A percentile compares a stretch with the other conserved stretches of the same genome.
Evolutionary conservation across 1,140 invertebrate genomes (phyloP).

Genomic region (Tetramorium parvispinum): DNA sequence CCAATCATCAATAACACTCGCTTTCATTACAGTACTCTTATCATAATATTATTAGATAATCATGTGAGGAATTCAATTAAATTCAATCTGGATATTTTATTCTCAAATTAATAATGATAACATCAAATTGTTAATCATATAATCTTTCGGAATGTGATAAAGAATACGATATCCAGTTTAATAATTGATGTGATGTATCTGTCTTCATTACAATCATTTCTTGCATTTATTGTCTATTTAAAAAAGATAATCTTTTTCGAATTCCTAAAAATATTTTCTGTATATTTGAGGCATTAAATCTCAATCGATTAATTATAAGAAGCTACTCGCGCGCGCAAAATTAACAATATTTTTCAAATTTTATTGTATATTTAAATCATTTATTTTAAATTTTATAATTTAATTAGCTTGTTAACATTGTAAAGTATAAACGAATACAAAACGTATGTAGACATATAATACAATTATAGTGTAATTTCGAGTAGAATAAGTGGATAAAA

Average conservation of each 20-base stretch:
- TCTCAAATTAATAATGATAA: not conserved
- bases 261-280: not conserved
- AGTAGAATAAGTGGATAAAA: slow-evolving; percentile 40
- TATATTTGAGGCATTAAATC: not conserved
- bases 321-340: no score
- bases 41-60: not conserved
- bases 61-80: not conserved
- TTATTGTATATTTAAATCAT: not conserved
- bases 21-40: not conserved
- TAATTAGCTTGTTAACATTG: not conserved
- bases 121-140: not conserved
- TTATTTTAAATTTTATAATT: slow-evolving; percentile 4
- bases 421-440: not conserved
- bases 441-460: not conserved
- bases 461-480: not conserved
- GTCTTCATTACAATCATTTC: not conserved
- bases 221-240: not conserved
- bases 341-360: not conserved
- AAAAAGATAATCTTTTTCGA: not conserved
- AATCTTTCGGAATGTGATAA: not conserved
- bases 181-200: slow-evolving; percentile 1
- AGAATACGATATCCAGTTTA: not conserved
- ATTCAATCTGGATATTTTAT: slow-evolving; percentile 1
- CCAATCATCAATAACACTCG: not conserved
- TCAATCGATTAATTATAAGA: not conserved